Evolutionary conservation across 1,140 invertebrate genomes (phyloP).

Genomic region (Orchestia grillus): DNA sequence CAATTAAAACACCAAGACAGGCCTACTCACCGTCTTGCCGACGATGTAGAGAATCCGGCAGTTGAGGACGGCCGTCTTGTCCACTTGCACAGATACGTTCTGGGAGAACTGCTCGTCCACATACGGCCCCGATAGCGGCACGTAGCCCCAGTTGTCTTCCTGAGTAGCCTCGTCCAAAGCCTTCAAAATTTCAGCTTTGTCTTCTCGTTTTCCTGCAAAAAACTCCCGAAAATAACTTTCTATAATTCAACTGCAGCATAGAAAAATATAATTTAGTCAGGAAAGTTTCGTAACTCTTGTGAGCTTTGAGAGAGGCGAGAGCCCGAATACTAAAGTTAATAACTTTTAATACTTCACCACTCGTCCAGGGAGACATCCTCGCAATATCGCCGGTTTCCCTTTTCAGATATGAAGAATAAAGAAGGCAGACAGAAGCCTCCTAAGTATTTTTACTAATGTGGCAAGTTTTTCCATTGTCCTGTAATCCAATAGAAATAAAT

Average conservation of each 20-base stretch:
- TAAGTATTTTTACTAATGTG: too few species aligned
- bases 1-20: not conserved
- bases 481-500: too few species aligned
- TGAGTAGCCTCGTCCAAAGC: conserved; percentile 65
- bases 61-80: conserved; percentile 87
- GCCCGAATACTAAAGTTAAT: not conserved
- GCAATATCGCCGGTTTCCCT: not conserved
- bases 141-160: conserved; percentile 64
- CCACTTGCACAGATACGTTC: conserved; percentile 86
- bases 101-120: conserved; percentile 83
- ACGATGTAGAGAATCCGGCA: conserved; percentile 88
- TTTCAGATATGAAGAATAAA: not conserved
- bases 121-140: conserved; percentile 74
- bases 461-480: too few species aligned
- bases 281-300: not conserved
- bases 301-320: not conserved
- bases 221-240: not conserved
- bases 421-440: not conserved
- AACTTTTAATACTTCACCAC: not conserved
- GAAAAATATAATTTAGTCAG: not conserved
- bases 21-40: conserved; percentile 84
- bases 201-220: conserved; percentile 62
- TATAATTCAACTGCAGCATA: not conserved
- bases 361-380: not conserved
- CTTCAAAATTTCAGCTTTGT: conserved; percentile 64